Conservation (phyloP, 2,797 vertebrate genomes). For the Tapera naevia region DNA sequence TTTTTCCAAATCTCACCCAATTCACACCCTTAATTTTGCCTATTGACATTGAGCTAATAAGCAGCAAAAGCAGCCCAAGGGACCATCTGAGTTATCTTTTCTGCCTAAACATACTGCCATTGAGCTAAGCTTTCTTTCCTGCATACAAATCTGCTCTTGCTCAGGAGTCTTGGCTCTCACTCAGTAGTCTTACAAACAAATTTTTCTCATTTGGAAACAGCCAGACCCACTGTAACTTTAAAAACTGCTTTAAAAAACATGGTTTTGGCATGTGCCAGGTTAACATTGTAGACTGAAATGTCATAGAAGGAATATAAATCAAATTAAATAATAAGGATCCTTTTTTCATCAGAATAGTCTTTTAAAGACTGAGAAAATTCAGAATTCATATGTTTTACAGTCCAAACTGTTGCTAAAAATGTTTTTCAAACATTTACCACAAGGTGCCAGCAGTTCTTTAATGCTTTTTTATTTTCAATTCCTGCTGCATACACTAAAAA, state of each 20-base stretch:
- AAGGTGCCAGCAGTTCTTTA: conserved; percentile 75
- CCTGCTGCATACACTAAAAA: neutral
- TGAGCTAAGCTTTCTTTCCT: neutral
- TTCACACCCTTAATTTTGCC: neutral
- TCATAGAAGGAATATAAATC: neutral
- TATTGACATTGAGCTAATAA: neutral
- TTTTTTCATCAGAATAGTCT: neutral
- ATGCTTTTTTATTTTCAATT: conserved; percentile 57
- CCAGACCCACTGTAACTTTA: neutral
- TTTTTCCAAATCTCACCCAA: neutral
- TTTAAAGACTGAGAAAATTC: neutral
- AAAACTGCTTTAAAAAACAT: neutral
- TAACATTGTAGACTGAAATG: neutral
- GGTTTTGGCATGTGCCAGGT: neutral
- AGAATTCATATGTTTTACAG: neutral
- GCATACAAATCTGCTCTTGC: neutral
- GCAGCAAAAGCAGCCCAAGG: neutral
- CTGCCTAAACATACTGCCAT: neutral
- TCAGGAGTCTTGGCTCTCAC: neutral
- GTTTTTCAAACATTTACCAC: conserved; percentile 72
- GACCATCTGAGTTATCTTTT: neutral
- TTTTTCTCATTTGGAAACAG: neutral
- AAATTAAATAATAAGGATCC: neutral
- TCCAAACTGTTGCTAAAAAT: conserved; percentile 47
- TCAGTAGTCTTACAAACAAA: neutral